These are phyloP conservation scores for Camelus bactrianus DNA, from an alignment of 2,113 vertebrate genomes.

Conservation along the genomic window DNA sequence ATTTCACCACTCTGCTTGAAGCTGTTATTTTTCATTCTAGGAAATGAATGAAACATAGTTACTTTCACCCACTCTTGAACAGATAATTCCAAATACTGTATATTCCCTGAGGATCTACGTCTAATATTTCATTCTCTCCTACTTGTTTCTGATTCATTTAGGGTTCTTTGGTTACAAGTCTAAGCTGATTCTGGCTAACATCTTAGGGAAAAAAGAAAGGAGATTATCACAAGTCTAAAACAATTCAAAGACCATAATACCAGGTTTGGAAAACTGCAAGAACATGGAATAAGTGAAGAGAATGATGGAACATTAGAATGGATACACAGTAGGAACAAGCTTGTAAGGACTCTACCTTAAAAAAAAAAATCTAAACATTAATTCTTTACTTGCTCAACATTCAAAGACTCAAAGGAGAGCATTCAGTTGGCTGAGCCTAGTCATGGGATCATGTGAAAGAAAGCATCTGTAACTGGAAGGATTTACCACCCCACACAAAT, in stretches of 20 bases:
- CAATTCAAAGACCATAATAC: background rate
- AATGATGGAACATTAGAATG: background rate
- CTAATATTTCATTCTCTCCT: background rate
- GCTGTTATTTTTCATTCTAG: background rate
- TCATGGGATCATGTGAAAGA: background rate
- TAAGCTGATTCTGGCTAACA: background rate
- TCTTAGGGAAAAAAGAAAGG: background rate
- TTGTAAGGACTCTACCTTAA: background rate
- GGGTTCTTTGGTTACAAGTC: background rate
- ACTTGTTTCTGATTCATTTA: background rate
- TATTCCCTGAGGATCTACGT: background rate
- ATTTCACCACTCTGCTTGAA: background rate
- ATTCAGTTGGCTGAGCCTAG: background rate
- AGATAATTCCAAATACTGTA: background rate
- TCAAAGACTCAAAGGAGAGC: background rate
- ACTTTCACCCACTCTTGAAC: background rate
- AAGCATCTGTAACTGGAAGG: background rate
- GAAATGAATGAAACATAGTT: background rate
- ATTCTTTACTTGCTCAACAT: background rate
- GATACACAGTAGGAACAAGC: background rate
- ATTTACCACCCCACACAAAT: background rate
- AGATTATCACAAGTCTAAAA: background rate
- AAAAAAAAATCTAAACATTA: background rate
- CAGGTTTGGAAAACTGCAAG: background rate
- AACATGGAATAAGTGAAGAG: background rate